Conservation (phyloP, 2,797 vertebrate species). For the Rhincodon typus region DNA sequence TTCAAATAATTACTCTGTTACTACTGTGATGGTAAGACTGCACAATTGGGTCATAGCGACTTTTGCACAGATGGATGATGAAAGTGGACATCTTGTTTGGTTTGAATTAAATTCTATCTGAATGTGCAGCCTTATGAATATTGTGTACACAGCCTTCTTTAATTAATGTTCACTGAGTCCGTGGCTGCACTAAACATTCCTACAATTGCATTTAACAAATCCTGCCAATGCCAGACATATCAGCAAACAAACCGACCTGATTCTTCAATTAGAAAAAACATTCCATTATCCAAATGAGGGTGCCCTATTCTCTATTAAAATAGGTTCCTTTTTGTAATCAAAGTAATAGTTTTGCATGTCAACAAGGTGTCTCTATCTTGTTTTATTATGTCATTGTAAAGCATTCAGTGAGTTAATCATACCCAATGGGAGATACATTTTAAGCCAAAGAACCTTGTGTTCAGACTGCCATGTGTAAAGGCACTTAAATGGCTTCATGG, state of each 20-base stretch:
- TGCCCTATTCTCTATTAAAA: constrained; percentile 46
- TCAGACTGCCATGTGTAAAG: constrained; percentile 14
- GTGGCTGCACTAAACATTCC: neutral
- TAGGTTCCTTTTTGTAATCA: neutral
- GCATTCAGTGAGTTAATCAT: neutral
- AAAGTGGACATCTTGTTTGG: too few species aligned
- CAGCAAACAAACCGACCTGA: constrained; percentile 57
- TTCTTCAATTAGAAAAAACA: constrained; percentile 56
- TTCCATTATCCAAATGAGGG: constrained; percentile 61
- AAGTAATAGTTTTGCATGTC: neutral
- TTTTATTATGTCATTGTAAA: constrained; percentile 26
- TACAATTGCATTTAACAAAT: constrained; percentile 18
- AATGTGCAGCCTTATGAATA: neutral
- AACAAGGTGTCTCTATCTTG: neutral
- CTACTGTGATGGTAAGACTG: neutral
- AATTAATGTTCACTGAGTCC: constrained; percentile 8
- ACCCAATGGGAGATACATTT: neutral
- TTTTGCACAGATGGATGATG: neutral
- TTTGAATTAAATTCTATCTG: neutral
- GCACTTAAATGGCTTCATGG: neutral
- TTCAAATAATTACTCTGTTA: too few species aligned
- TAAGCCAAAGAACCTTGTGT: neutral
- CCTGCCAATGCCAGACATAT: constrained; percentile 45
- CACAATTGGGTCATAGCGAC: neutral
- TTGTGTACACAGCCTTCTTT: constrained; percentile 3